Conservation (phyloP, 2,113 vertebrate genomes). For the Austrofundulus limnaeus region DNA sequence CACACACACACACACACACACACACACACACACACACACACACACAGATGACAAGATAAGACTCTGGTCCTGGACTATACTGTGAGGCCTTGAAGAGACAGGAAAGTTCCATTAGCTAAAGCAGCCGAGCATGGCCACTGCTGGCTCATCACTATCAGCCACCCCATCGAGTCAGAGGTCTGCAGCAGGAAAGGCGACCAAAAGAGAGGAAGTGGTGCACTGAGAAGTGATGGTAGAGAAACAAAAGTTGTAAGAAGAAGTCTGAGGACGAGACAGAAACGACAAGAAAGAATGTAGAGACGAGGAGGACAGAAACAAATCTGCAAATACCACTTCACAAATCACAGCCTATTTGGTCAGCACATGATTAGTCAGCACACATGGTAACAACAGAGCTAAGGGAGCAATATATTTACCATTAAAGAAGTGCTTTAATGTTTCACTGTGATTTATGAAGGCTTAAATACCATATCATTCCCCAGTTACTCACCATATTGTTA, state of each 20-base stretch:
- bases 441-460: conserved; percentile 65
- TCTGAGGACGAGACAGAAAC: conserved; percentile 13
- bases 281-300: background rate
- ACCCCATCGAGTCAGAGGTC: conserved; percentile 49
- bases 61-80: conserved; percentile 44
- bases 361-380: conserved; percentile 68
- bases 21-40: conserved; percentile 24
- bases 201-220: conserved; percentile 9
- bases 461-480: conserved; percentile 72
- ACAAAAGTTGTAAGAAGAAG: conserved; percentile 21
- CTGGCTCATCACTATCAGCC: conserved; percentile 76
- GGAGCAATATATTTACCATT: conserved; percentile 70
- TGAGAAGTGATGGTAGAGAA: conserved; percentile 32
- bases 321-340: conserved; percentile 63
- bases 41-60: conserved; percentile 50
- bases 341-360: conserved; percentile 61
- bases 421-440: conserved; percentile 64
- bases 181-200: conserved; percentile 30
- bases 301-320: conserved; percentile 58
- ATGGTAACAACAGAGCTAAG: conserved; percentile 56
- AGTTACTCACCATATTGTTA: conserved; percentile 70
- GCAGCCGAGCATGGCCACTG: conserved; percentile 68
- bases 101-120: conserved; percentile 73
- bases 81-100: conserved; percentile 68
- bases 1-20: conserved; percentile 20